Evolutionary conservation across 2,888 invertebrate genomes (phyloP).

Genomic region (Penaeus monodon): DNA sequence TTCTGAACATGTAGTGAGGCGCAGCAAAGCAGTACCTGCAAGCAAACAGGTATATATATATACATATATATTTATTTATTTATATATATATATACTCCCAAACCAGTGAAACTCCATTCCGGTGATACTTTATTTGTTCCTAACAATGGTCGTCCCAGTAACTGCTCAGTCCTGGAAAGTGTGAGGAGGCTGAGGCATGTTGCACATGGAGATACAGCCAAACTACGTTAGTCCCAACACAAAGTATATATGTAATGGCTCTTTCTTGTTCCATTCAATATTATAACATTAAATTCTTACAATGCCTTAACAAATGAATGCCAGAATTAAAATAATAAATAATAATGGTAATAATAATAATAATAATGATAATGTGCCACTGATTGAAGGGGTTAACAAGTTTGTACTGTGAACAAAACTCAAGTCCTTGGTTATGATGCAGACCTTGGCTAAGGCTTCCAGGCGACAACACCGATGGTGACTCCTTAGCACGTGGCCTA

Average conservation of each 20-base stretch:
- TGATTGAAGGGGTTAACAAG: constrained; percentile 33
- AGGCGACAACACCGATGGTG: constrained; percentile 53
- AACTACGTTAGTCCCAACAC: constrained; percentile 43
- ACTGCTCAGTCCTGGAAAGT: constrained; percentile 59
- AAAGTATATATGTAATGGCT: too few species aligned
- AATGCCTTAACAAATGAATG: constrained; percentile 12
- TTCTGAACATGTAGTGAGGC: constrained; percentile 39
- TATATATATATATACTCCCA: constrained; percentile 49
- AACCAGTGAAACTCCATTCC: constrained; percentile 60
- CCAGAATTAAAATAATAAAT: constrained; percentile 14
- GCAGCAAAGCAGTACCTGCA: constrained; percentile 57
- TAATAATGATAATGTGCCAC: too few species aligned
- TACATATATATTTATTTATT: constrained; percentile 10
- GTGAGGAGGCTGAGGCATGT: constrained; percentile 58
- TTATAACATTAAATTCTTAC: too few species aligned
- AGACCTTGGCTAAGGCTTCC: constrained; percentile 59
- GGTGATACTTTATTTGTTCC: constrained; percentile 61
- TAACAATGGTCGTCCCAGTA: constrained; percentile 60
- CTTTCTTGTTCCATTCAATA: too few species aligned
- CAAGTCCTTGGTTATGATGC: constrained; percentile 58
- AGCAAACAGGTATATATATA: too few species aligned
- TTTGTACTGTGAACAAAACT: constrained; percentile 39
- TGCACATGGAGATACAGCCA: constrained; percentile 43
- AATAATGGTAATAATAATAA: not conserved
- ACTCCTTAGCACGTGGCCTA: constrained; percentile 55